Percentiles rank a stretch among this genome's conserved stretches.
These are phyloP conservation scores for Gymnarchus niloticus DNA, from an alignment of 2,113 vertebrate species.

Conservation along the genomic window DNA sequence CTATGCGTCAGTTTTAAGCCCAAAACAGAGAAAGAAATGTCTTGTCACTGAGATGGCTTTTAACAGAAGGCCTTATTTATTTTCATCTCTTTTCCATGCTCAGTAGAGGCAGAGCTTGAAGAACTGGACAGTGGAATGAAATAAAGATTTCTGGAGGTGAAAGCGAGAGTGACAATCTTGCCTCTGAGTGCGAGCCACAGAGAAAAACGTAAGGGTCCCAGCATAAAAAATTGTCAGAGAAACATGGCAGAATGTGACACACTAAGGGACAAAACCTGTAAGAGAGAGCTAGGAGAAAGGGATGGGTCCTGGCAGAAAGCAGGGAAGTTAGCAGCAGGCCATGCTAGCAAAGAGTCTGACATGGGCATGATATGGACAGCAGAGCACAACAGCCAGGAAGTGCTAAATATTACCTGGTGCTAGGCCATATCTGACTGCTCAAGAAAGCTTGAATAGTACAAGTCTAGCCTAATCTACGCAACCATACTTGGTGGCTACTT, in stretches of 20 bases:
- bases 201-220: not conserved
- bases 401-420: too few relatives aligned
- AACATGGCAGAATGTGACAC: not conserved
- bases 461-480: too few relatives aligned
- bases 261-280: not conserved
- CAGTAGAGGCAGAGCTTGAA: slow-evolving; percentile 37
- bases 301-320: not conserved
- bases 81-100: slow-evolving; percentile 49
- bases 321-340: not conserved
- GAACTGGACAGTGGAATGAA: slow-evolving; percentile 29
- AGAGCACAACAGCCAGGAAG: too few relatives aligned
- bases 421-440: too few relatives aligned
- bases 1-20: slow-evolving; percentile 59
- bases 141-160: slow-evolving; percentile 43
- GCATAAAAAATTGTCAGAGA: not conserved
- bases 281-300: not conserved
- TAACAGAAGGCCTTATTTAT: slow-evolving; percentile 60
- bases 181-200: not conserved
- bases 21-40: slow-evolving; percentile 59
- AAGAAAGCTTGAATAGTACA: too few relatives aligned
- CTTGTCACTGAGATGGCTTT: slow-evolving; percentile 59
- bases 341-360: too few relatives aligned
- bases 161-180: slow-evolving; percentile 22
- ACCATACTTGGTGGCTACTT: too few relatives aligned
- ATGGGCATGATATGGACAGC: too few relatives aligned